Percentiles rank a stretch among this genome's conserved stretches.
These are phyloP conservation scores for Platycercus adscitus DNA, from an alignment of 2,113 vertebrate genomes.

Conservation along the genomic window DNA sequence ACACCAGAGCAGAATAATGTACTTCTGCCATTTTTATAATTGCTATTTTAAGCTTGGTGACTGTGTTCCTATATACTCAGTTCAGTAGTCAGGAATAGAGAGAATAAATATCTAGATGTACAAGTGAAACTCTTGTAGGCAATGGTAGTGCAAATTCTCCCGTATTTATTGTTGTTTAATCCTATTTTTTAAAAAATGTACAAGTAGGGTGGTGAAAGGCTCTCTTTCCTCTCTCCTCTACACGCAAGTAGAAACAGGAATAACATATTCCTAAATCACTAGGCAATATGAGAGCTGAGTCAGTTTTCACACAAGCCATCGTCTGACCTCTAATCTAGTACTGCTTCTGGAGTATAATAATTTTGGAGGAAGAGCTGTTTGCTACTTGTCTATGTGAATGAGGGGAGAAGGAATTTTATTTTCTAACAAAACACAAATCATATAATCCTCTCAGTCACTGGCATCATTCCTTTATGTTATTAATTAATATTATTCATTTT, in stretches of 20 bases:
- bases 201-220: background rate
- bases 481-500: background rate
- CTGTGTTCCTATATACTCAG: background rate
- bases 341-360: background rate
- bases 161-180: background rate
- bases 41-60: background rate
- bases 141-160: background rate
- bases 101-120: background rate
- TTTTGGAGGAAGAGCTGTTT: background rate
- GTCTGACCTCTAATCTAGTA: background rate
- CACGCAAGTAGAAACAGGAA: background rate
- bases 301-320: background rate
- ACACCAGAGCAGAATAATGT: background rate
- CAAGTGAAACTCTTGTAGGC: background rate
- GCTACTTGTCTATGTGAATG: background rate
- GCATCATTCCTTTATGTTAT: background rate
- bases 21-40: background rate
- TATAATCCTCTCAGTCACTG: background rate
- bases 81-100: background rate
- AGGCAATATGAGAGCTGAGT: background rate
- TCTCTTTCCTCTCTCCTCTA: background rate
- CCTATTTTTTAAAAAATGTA: background rate
- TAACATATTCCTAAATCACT: background rate
- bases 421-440: background rate
- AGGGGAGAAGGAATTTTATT: background rate